Percentiles rank a stretch among this genome's conserved stretches.
These are phyloP conservation scores for Orchestes rusci DNA, from an alignment of 2,888 invertebrate genomes.

Conservation along the genomic window DNA sequence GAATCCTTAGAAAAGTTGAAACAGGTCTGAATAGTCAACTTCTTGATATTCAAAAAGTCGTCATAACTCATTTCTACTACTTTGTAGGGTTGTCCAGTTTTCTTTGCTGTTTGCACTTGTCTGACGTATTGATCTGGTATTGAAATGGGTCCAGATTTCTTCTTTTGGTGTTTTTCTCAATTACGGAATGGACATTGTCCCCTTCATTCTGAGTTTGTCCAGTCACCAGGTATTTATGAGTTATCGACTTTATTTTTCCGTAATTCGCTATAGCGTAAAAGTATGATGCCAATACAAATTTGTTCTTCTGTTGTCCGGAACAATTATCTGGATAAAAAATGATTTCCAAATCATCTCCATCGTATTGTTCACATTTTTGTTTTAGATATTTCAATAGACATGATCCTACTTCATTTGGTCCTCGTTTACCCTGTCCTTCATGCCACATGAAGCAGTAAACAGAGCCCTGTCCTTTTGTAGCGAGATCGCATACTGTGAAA, in stretches of 20 bases:
- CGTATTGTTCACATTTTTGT: background rate
- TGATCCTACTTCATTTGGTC: background rate
- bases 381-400: background rate
- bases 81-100: background rate
- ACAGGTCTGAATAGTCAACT: background rate
- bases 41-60: background rate
- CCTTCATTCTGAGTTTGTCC: background rate
- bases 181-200: background rate
- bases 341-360: background rate
- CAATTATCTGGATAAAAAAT: background rate
- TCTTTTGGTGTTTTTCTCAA: background rate
- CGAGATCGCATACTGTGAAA: background rate
- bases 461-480: background rate
- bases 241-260: background rate
- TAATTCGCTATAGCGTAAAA: background rate
- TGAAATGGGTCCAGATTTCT: background rate
- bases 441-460: background rate
- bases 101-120: background rate
- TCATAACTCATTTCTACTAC: background rate
- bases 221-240: background rate
- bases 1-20: background rate
- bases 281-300: background rate
- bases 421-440: conserved; percentile 1
- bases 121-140: background rate
- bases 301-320: background rate